Evolutionary conservation across 1,140 invertebrate species (phyloP).

Genomic region (Dendrolimus kikuchii): DNA sequence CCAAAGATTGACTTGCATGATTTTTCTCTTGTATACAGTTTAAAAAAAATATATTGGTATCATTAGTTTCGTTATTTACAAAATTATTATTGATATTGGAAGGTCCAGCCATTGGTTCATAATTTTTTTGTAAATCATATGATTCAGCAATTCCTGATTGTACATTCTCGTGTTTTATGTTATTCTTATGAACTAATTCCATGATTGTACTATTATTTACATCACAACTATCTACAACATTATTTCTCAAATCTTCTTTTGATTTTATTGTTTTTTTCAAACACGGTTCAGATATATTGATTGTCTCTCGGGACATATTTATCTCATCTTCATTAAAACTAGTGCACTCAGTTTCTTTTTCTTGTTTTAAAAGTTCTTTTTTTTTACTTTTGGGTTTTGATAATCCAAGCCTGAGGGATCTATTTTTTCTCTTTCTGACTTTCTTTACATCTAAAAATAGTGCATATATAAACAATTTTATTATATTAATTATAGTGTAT

Average conservation of each 20-base stretch:
- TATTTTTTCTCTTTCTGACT: slow-evolving; percentile 60
- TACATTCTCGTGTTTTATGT: slow-evolving; percentile 12
- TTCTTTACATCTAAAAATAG: slow-evolving; percentile 48
- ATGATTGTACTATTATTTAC: slow-evolving; percentile 17
- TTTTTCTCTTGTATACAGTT: no score
- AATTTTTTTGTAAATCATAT: slow-evolving; percentile 59
- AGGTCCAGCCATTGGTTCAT: slow-evolving; percentile 57
- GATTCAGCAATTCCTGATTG: slow-evolving; percentile 26
- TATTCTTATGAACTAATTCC: slow-evolving; percentile 32
- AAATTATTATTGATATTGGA: slow-evolving; percentile 33
- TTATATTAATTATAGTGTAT: neutral
- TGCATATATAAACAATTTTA: slow-evolving; percentile 8
- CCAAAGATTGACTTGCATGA: no score
- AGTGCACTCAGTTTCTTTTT: slow-evolving; percentile 15
- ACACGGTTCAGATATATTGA: slow-evolving; percentile 34
- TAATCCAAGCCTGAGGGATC: slow-evolving; percentile 56
- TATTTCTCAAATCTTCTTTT: slow-evolving; percentile 14
- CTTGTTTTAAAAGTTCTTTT: slow-evolving; percentile 15
- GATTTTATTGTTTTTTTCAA: slow-evolving; percentile 27
- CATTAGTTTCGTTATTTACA: slow-evolving; percentile 9
- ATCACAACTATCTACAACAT: slow-evolving; percentile 10
- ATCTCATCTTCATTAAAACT: slow-evolving; percentile 35
- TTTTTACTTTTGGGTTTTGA: slow-evolving; percentile 49
- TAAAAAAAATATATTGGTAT: neutral
- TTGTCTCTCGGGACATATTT: slow-evolving; percentile 39